Evolutionary conservation across 2,797 vertebrate genomes (phyloP), one percentile per base, ranked within the genome.

Genomic region (Carcharodon carcharias): DNA sequence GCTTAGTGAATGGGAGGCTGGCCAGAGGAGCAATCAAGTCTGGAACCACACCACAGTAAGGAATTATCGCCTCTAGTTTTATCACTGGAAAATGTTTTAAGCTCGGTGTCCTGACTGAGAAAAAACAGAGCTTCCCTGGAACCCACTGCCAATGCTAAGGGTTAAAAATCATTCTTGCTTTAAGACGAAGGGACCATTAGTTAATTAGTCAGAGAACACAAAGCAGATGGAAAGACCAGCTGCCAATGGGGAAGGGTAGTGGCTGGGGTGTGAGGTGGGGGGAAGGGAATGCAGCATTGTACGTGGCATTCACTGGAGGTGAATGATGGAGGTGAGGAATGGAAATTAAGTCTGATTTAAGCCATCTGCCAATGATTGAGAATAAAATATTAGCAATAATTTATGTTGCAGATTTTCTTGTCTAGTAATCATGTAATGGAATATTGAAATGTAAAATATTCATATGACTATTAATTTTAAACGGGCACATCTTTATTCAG

Each of bases 361-460:
- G 11, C 23, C 61, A 93, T 8, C n/a, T 93, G 63, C 40, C n/a
- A 12, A 40, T 67, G 91, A 67, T 40, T 63, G 89, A 61, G 58
- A 61, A 63, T 63, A 18, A 63, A 85, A 92, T 67, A 93, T 26
- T 67, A 45, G 63, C 50, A 45, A 93, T 45, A 92, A 92, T 54
- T 40, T 40, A 93, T 45, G 63, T 65, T 11, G 16, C 63, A 93
- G n/a, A 67, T 67, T 45, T 67, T 40, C 91, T 40, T 28, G 63
- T 11, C 35, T 40, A 45, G 23, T 67, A 45, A 67, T 93, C 63
- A 45, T 93, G 91, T 26, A 92, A 65, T 65, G n/a, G 61, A 93
- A 67, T 45, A 93, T 67, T 93, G 91, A 93, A 65, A 45, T 28
- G 61, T 93, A 45, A 93, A 93, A 93, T 93, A 93, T 93, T 93